Base-by-base conservation (phyloP, 2,113 vertebrate genomes). In the Ranitomeya variabilis region DNA sequence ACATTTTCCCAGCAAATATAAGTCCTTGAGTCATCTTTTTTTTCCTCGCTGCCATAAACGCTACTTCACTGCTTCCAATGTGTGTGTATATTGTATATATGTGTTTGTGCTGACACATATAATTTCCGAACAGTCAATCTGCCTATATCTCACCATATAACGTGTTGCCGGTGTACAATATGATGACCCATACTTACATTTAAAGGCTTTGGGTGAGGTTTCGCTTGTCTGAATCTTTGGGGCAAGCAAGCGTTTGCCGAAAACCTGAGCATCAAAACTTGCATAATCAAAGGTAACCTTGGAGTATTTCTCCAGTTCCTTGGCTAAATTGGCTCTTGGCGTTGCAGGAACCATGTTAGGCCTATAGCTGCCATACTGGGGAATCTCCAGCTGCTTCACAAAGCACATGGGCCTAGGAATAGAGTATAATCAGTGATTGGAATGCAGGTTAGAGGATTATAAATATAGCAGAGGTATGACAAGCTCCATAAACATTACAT, bases 251-350 rank as follows among this genome's bases (percentile, higher is more conserved):
- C 96, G 97, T 95, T 97, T 99, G 95, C 98, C 98, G 90, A 99
- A 99, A 95, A 99, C 98, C 95, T 99, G 98, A 93, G 97, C 98
- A 87, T 99, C 98, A 90, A 99, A 99, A 96, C 98, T 99, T 95
- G 98, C 97, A 96, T 99, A 99, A 96, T 99, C 98, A 89, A 99
- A 99, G 94, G 97, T 98, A 93, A 98, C 97, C 95, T 99, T 99
- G 95, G 98, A 99, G 96, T 99, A 99, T 90, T 99, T 99, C 95
- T 99, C 98, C 94, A 99, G 95, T 93, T 99, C 98, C 96, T 97
- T 98, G 93, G 98, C 97, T 95, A 99, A 93, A 95, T 97, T 99
- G 94, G 98, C 98, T 71, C 97, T 96, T 19, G 98, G 97, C 1
- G 98, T 99, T 91, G 95, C 86, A 15, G 98, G 96, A 51, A 96